Base-by-base conservation (phyloP, 2,113 vertebrate genomes). In the Coregonus clupeaformis region DNA sequence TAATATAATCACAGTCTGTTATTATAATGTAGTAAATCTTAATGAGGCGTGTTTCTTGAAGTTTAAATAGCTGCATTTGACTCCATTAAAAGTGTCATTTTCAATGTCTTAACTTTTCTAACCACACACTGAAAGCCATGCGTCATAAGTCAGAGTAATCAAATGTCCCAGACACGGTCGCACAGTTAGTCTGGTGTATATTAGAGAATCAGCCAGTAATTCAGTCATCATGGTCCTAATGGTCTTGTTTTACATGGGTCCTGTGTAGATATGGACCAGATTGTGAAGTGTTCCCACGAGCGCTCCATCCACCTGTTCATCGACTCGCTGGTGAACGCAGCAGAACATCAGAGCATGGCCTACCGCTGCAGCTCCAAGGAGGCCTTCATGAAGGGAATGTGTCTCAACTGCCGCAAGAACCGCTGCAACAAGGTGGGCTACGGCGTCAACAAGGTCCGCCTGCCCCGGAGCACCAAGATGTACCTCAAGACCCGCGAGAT, bases 261-360 rank as follows among this genome's bases (percentile, higher is more conserved):
- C 78, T 69, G 65, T 52, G 49, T 71, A 99, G 98, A 98, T 67
- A 86, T 98, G 91, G 97, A 97, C 87, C 97, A 99, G 82, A 92
- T 98, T 0, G 90, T 99, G 70, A 99, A 99, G 70, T 99, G 98
- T 63, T 98, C 97, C 65, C 98, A 99, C 0, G 98, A 99, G 80
- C 94, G 98, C 32, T 98, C 98, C 80, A 96, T 99, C 82, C 97
- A 98, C 79, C 95, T 99, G 69, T 99, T 98, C 87, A 99, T 99
- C 13, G 98, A 99, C 91, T 99, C 98, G 0, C 93, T 99, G 45
- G 81, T 98, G 76, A 94, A 97, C 72, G 90, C 89, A 29, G 90
- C 89, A 29, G 89, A 97, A 77, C 96, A 95, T 72, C 94, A 96
- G 73, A 98, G 93, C 86, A 88, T 95, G 92, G 96, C 95, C 0